Evolutionary conservation across 2,113 vertebrate species (phyloP), one percentile per base, ranked within the genome.

Genomic region (Setophaga kirtlandii): DNA sequence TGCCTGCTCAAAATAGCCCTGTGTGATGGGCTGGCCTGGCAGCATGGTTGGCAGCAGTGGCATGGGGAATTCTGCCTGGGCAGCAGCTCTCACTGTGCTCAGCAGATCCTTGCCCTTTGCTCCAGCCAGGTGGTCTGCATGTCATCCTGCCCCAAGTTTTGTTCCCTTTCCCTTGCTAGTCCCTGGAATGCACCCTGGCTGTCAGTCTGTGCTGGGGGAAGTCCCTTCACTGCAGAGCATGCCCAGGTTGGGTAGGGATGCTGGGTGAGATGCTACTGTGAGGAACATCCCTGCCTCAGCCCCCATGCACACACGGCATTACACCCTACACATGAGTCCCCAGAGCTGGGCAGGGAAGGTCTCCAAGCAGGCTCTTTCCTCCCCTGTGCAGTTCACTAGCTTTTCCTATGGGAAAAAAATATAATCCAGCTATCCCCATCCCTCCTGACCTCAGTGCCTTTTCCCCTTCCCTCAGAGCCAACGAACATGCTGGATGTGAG

Each of bases 401-500:
- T 50, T 85, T 46, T 82, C 15, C 37, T 74, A 1, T 10, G 24
- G 58, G 35, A 71, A 71, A 70, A 74, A 71, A 55, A 4, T 1
- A 0, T 6, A 22, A 55, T n/a, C 49, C 55, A 68, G 31, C 12
- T 8, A 5, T 75, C 28, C 19, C 56, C 14, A 20, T 58, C 41
- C 53, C 47, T 59, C 19, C 79, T 96, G 59, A 89, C n/a, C 42
- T 85, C 33, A 15, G 41, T 35, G 64, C 53, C 10, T 58, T 73
- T 47, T 96, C 27, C 93, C 69, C 63, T 96, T 56, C 87, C 90
- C 83, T 49, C 96, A 99, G 99, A 99, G 96, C 99, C 99, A 41
- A 99, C 99, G 10, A 99, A 99, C 98, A 99, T 99, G 99, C 97
- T 99, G 98, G 99, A 99, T 2, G 98, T 99, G 90, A 98, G 98